phyloP scores from a whole-genome alignment of 2,113 vertebrate genomes.

The Peromyscus leucopus region DNA sequence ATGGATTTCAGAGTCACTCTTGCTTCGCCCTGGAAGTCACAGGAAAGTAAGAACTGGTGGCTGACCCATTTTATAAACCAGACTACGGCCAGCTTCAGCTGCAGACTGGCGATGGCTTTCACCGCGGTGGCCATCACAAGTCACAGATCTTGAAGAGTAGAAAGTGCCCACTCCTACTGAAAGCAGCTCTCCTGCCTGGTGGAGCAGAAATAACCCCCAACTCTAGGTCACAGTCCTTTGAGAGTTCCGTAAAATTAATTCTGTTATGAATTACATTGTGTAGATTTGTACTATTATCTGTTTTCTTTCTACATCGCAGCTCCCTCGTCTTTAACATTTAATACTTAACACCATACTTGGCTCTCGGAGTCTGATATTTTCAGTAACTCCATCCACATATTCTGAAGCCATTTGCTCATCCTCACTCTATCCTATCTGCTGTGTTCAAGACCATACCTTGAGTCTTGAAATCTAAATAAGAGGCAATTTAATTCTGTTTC shows the following conservation, averaged over 20 bases:
- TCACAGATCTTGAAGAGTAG: not conserved
- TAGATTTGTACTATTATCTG: not conserved
- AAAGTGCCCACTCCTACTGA: not conserved
- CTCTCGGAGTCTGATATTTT: conserved; percentile 21
- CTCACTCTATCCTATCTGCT: not conserved
- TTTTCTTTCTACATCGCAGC: not conserved
- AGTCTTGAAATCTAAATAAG: conserved; percentile 53
- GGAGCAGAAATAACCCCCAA: not conserved
- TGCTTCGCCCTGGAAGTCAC: conserved; percentile 80
- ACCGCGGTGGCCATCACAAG: not conserved
- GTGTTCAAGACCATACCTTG: not conserved
- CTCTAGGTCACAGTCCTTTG: not conserved
- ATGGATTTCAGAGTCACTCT: conserved; percentile 81
- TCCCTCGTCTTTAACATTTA: not conserved
- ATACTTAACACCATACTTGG: not conserved
- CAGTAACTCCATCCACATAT: not conserved
- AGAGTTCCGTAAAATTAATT: conserved; percentile 26
- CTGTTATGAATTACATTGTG: not conserved
- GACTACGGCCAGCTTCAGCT: not conserved
- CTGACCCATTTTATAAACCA: conserved; percentile 52
- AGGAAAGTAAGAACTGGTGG: conserved; percentile 72
- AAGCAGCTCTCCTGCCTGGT: not conserved
- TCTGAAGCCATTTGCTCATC: not conserved
- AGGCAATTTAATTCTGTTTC: conserved; percentile 21
- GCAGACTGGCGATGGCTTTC: not conserved